Base-by-base conservation (phyloP, 1,140 invertebrate genomes). In the Lasioglossum baleicum region DNA sequence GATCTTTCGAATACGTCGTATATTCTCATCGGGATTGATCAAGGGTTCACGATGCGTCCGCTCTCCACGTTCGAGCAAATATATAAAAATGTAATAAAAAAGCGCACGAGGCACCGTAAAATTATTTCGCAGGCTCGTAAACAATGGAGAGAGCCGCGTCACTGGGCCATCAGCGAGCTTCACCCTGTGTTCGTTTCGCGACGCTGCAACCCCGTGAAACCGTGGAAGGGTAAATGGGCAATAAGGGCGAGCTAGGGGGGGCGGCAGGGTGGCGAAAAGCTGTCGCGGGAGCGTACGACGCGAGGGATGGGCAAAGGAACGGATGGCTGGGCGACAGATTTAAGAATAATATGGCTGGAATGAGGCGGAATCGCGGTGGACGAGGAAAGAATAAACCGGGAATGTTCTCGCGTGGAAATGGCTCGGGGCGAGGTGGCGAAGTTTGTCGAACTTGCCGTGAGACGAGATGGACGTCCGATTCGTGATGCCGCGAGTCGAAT, bases 51-150 rank as follows among this genome's bases (percentile, higher is more conserved):
- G 66, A n/a, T n/a, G n/a, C n/a, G 58, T 11, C n/a, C 31, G 15
- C 10, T 17, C 7, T 31, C 4, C 11, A 63, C 63, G 65, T 76
- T 60, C 65, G 5, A 17, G 56, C 11, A 60, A 79, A 79, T 64
- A 22, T 79, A 73, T 73, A 73, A 73, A 73, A 79, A 73, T 10
- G 63, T 74, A 73, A 58, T 73, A n/a, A 79, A 79, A 79, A 79
- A 8, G 8, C 11, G 10, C 17, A 35, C 22, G 35, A 6, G 2
- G 10, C 10, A 11, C 0, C 70, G 11, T 79, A 66, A 79, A 79
- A 74, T 79, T 79, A 79, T 79, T 79, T 66, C 77, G 61, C 44
- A 48, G 61, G 35, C 76, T 72, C 69, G 76, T 72, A 79, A 79
- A 79, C 76, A 67, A 65, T 66, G 71, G n/a, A n/a, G 44, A 69